A percentile compares a stretch with the other conserved stretches of the same genome.
Conservation (phyloP, 1,140 invertebrate genomes). For the Parasteatoda tepidariorum region DNA sequence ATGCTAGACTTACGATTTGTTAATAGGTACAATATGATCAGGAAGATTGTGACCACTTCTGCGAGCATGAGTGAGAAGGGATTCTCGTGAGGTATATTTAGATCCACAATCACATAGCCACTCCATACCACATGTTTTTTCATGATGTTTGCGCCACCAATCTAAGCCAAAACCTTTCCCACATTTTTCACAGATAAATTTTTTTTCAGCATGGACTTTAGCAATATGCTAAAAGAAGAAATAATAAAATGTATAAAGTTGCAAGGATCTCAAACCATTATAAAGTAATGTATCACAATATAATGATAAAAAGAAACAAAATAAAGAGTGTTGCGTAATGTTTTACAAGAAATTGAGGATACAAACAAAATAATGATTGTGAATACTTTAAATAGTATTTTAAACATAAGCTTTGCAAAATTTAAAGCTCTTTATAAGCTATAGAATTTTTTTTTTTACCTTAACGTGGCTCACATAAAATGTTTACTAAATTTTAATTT, state of each 20-base stretch:
- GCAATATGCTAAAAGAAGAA: constrained; percentile 46
- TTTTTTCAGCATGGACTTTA: constrained; percentile 62
- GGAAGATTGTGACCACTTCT: constrained; percentile 54
- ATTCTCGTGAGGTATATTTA: constrained; percentile 56
- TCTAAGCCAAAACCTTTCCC: constrained; percentile 48
- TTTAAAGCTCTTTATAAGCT: too few species aligned
- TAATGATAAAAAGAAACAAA: background rate
- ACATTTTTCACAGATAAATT: constrained; percentile 54
- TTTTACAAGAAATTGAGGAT: too few species aligned
- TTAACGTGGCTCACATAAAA: too few species aligned
- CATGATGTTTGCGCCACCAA: constrained; percentile 45
- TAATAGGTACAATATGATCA: background rate
- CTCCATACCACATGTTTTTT: constrained; percentile 52
- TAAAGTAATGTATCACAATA: background rate
- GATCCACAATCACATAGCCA: constrained; percentile 59
- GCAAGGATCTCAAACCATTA: background rate
- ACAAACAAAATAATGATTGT: too few species aligned
- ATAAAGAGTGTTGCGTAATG: too few species aligned
- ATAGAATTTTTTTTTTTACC: too few species aligned
- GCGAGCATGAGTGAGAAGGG: constrained; percentile 59
- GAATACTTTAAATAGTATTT: too few species aligned
- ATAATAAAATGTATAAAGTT: background rate
- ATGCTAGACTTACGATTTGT: constrained; percentile 41
- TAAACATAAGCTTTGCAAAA: too few species aligned
- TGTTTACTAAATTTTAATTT: too few species aligned